A percentile compares a stretch with the other conserved stretches of the same genome.
phyloP scores from a whole-genome alignment of 2,797 vertebrate species.

The Sparidentex hasta region DNA sequence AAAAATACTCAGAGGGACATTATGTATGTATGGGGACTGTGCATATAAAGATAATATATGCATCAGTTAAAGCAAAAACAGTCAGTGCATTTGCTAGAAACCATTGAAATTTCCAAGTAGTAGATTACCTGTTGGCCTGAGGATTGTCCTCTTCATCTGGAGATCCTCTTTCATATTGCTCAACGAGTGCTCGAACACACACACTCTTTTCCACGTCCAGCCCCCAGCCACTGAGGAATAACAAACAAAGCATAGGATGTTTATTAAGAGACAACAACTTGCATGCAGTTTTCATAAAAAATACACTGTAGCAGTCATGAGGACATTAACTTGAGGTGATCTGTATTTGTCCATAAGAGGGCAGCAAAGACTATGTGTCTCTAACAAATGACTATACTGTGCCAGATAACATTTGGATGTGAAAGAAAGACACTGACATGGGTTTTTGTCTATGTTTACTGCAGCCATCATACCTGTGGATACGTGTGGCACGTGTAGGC shows the following conservation, averaged over 20 bases:
- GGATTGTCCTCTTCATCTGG: conserved; percentile 77
- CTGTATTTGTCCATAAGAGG: conserved; percentile 62
- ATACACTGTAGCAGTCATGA: neutral
- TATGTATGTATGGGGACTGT: neutral
- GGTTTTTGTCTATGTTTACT: neutral
- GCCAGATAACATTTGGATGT: neutral
- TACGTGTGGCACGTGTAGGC: conserved; percentile 84
- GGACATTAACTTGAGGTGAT: neutral
- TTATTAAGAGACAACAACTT: neutral
- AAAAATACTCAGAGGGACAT: neutral
- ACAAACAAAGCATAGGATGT: neutral
- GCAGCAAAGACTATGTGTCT: conserved; percentile 47
- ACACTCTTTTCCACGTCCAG: conserved; percentile 89
- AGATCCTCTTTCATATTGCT: conserved; percentile 91
- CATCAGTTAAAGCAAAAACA: neutral
- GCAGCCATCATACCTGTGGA: conserved; percentile 78
- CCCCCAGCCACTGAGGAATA: conserved; percentile 78
- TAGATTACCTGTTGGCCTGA: conserved; percentile 86
- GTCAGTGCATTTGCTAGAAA: neutral
- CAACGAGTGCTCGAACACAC: conserved; percentile 93
- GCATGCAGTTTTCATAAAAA: neutral
- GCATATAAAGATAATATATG: neutral
- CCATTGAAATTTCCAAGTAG: neutral
- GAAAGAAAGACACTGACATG: neutral
- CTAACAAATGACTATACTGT: neutral